These are phyloP conservation scores for Syndactyla subalaris DNA, from an alignment of 2,797 vertebrate genomes.

Conservation along the genomic window DNA sequence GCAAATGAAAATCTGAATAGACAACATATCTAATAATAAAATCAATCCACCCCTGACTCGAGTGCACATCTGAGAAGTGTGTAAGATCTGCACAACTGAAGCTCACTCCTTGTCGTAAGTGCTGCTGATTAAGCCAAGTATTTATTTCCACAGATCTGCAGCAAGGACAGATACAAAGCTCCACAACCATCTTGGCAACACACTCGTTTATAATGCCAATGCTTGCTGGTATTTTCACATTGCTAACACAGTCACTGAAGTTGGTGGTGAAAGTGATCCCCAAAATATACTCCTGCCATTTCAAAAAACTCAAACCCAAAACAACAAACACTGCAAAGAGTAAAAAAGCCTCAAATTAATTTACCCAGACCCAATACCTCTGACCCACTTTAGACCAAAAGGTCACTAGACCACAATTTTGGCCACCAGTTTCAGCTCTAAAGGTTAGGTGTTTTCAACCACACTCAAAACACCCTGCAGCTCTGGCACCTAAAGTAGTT, in stretches of 20 bases:
- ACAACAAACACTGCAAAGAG: neutral
- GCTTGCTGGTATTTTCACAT: slow-evolving; percentile 52
- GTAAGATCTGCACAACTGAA: neutral
- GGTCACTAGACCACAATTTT: neutral
- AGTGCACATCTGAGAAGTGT: neutral
- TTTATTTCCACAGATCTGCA: slow-evolving; percentile 80
- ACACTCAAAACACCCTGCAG: neutral
- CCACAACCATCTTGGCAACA: slow-evolving; percentile 72
- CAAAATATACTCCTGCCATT: neutral
- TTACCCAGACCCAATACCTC: slow-evolving; percentile 24
- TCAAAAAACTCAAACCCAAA: slow-evolving; percentile 19
- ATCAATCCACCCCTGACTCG: neutral
- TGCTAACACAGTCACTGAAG: neutral
- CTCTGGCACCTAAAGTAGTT: neutral
- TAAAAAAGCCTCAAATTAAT: neutral
- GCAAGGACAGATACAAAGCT: slow-evolving; percentile 77
- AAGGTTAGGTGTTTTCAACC: slow-evolving; percentile 51
- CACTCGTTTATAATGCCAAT: slow-evolving; percentile 66
- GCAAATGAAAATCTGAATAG: neutral
- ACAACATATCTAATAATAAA: neutral
- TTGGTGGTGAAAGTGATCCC: neutral
- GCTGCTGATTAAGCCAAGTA: slow-evolving; percentile 67
- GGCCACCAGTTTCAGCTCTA: slow-evolving; percentile 27
- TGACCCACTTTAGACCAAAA: slow-evolving; percentile 45
- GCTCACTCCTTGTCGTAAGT: slow-evolving; percentile 39